Percentiles rank a stretch among this genome's conserved stretches.
Evolutionary conservation across 2,888 invertebrate genomes (phyloP).

Genomic region (Tinea semifulvella): DNA sequence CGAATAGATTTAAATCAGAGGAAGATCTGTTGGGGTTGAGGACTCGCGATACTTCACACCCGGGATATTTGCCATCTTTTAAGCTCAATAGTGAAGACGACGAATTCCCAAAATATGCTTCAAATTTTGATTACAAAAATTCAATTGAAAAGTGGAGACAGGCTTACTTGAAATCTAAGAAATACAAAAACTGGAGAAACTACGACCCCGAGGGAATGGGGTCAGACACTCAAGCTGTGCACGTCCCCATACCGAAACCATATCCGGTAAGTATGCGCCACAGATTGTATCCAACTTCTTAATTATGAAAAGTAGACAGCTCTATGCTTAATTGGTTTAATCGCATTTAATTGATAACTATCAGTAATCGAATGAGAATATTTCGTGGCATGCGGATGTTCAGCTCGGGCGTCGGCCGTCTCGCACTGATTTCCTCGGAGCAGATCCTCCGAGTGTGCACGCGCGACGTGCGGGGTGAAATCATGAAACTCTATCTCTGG

Average conservation of each 20-base stretch:
- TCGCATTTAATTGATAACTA: constrained; percentile 10
- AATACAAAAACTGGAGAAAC: constrained; percentile 17
- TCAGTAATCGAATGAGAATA: constrained; percentile 2
- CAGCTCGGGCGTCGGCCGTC: constrained; percentile 47
- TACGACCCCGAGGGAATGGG: constrained; percentile 46
- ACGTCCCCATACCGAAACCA: constrained; percentile 50
- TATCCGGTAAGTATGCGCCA: constrained; percentile 51
- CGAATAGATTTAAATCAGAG: constrained; percentile 47
- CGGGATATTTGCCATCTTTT: constrained; percentile 41
- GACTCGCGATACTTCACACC: constrained; percentile 49
- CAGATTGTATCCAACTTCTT: not conserved
- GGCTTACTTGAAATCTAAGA: constrained; percentile 48
- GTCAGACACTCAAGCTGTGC: constrained; percentile 43
- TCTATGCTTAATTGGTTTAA: constrained; percentile 10
- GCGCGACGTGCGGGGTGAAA: constrained; percentile 33
- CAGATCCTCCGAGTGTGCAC: constrained; percentile 2
- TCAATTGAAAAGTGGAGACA: constrained; percentile 53
- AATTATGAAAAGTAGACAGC: not conserved
- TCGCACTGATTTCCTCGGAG: constrained; percentile 50
- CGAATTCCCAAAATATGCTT: constrained; percentile 19
- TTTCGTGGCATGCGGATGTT: constrained; percentile 59
- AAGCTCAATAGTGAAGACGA: constrained; percentile 31
- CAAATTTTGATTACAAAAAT: constrained; percentile 47
- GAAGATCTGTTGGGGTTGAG: constrained; percentile 53
- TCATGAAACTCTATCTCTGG: constrained; percentile 34